Percentiles rank a stretch among this genome's conserved stretches.
These are phyloP conservation scores for Brachirus orientalis DNA, from an alignment of 2,113 vertebrate species.

Conservation along the genomic window DNA sequence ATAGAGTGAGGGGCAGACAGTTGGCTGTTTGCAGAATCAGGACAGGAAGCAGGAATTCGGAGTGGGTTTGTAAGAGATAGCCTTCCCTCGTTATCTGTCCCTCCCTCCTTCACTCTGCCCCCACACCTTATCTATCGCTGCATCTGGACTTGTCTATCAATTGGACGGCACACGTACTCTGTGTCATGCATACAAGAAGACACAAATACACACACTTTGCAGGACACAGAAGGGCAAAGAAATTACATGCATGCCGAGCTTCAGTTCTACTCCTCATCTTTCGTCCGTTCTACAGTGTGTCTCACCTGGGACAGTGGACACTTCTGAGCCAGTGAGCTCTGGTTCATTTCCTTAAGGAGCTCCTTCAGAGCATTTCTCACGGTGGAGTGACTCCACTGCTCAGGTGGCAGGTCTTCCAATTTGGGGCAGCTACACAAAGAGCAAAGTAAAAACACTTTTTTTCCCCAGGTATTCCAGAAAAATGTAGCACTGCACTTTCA, in stretches of 20 bases:
- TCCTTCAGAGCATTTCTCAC: constrained; percentile 97
- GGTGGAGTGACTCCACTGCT: constrained; percentile 97
- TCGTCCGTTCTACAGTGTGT: too few species aligned
- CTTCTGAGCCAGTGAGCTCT: constrained; percentile 97
- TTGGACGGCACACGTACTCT: constrained; percentile 38
- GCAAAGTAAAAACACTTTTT: not conserved
- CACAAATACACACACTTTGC: not conserved
- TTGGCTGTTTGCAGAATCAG: constrained; percentile 26
- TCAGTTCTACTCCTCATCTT: not conserved
- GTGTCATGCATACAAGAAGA: constrained; percentile 16
- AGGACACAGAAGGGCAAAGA: constrained; percentile 32
- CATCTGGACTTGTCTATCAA: constrained; percentile 63
- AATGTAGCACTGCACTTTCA: not conserved
- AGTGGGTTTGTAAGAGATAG: constrained; percentile 67
- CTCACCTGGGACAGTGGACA: constrained; percentile 95
- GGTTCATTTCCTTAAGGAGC: constrained; percentile 97
- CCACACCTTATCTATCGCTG: constrained; percentile 59
- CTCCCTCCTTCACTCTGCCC: constrained; percentile 41
- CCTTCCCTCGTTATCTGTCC: constrained; percentile 63
- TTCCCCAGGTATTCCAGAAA: not conserved
- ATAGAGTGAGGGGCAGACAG: constrained; percentile 28
- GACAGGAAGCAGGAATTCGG: constrained; percentile 38
- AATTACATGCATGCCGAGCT: constrained; percentile 13
- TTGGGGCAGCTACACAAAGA: constrained; percentile 88
- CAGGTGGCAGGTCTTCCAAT: constrained; percentile 94